Percentiles rank a stretch among this genome's conserved stretches.
phyloP scores from a whole-genome alignment of 2,797 vertebrate genomes.

The Dryobates pubescens region DNA sequence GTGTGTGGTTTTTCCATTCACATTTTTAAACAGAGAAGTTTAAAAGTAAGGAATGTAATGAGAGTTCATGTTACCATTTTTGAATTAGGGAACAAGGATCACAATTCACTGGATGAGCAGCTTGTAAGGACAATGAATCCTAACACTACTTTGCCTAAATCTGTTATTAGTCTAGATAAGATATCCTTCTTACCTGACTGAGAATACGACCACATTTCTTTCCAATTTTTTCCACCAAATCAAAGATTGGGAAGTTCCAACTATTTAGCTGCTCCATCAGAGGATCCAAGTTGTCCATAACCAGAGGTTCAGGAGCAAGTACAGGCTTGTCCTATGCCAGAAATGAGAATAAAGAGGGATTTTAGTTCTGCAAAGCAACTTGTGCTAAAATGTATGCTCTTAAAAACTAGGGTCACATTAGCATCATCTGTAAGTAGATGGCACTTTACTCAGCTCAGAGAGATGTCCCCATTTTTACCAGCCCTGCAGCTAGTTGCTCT shows the following conservation, averaged over 20 bases:
- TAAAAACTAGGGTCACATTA: neutral
- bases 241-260: conserved; percentile 99
- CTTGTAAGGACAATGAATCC: neutral
- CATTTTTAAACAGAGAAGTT: neutral
- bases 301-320: conserved; percentile 91
- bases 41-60: neutral
- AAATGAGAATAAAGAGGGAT: conserved; percentile 21
- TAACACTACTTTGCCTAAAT: neutral
- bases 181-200: conserved; percentile 88
- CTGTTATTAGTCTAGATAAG: neutral
- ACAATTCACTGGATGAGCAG: neutral
- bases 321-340: conserved; percentile 87
- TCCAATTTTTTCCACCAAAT: conserved; percentile 92
- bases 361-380: neutral
- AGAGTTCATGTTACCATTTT: neutral
- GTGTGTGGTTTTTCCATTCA: rapidly evolving
- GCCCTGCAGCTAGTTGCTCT: conserved; percentile 42
- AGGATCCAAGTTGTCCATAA: conserved; percentile 92
- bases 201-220: conserved; percentile 94
- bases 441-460: neutral
- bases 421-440: neutral
- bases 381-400: neutral
- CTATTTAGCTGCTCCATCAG: conserved; percentile 93
- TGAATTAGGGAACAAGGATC: neutral
- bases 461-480: conserved; percentile 40